A percentile compares a stretch with the other conserved stretches of the same genome.
These are phyloP conservation scores for Quiscalus mexicanus DNA, from an alignment of 2,113 vertebrate genomes.

Conservation along the genomic window DNA sequence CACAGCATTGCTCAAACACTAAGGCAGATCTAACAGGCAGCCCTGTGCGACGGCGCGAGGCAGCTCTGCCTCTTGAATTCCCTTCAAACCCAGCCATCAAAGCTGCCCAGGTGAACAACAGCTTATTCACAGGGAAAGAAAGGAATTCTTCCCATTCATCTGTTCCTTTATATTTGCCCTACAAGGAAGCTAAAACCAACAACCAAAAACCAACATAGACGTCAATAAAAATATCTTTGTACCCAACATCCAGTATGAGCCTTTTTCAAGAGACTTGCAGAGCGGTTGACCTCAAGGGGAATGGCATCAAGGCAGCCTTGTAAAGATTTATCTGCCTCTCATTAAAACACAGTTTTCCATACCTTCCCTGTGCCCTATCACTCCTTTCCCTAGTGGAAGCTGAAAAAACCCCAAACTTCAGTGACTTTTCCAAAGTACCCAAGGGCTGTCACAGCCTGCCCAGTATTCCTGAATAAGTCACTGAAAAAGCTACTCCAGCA, in stretches of 20 bases:
- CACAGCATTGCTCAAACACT: background rate
- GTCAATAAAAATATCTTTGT: conserved; percentile 31
- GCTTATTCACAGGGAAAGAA: conserved; percentile 32
- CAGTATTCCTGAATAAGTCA: background rate
- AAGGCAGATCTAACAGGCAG: background rate
- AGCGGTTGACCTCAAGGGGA: background rate
- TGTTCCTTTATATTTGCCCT: background rate
- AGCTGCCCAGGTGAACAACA: conserved; percentile 55
- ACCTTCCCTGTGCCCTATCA: accelerated
- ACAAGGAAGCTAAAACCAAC: conserved; percentile 46
- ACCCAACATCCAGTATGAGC: accelerated
- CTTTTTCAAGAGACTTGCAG: background rate
- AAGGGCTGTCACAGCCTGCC: background rate
- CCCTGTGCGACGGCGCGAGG: background rate
- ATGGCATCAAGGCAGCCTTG: background rate
- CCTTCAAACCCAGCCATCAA: conserved; percentile 49
- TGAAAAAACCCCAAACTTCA: background rate
- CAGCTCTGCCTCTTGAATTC: conserved; percentile 28
- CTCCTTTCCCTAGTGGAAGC: background rate
- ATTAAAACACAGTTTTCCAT: background rate
- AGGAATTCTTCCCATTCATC: conserved; percentile 10
- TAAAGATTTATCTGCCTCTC: background rate
- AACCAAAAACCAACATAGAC: background rate
- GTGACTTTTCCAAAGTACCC: background rate
- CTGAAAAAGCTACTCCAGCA: background rate